Evolutionary conservation across 1,140 invertebrate species (phyloP), one percentile per base, ranked within the genome.

Genomic region (Laodelphax striatellus): DNA sequence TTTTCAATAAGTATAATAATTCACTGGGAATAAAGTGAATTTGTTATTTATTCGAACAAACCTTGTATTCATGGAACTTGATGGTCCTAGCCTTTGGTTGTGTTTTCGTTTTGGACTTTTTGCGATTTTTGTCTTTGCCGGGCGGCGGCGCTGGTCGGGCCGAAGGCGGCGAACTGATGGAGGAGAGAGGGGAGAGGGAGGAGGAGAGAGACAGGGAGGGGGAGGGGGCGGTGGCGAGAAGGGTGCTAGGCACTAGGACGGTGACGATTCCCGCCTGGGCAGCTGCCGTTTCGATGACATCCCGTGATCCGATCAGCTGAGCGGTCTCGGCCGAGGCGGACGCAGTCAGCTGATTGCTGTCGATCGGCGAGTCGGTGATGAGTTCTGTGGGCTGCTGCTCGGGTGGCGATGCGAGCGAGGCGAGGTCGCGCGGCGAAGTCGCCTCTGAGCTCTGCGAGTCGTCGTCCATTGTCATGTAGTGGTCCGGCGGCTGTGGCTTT

Each of bases 21-120:
- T n/a, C n/a, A n/a, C n/a, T n/a, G n/a, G n/a, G n/a, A n/a, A n/a
- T n/a, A n/a, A n/a, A n/a, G n/a, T n/a, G n/a, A n/a, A n/a, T n/a
- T n/a, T n/a, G n/a, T n/a, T n/a, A n/a, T n/a, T n/a, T n/a, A n/a
- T 2, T 38, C 34, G 6, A 58, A 62, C 64, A 68, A 66, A 81
- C 82, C 76, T 97, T 97, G 73, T 98, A 97, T 73, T 98, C 95
- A 73, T 98, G 94, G 75, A 98, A 98, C 77, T 98, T 98, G 62
- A 97, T 95, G 44, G 87, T 92, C 61, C 91, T 84, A 2, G 91
- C 83, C 72, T 97, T 97, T 0, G 85, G 82, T 61, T 83, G 78
- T 5, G 85, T 80, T 69, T 91, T 88, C 52, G 85, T 85, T 72
- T 92, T 93, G 28, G 83, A 84, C 75, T 96, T 95, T 74, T 94